These are phyloP conservation scores for Rhagonycha lutea DNA, from an alignment of 2,888 invertebrate genomes.

Conservation along the genomic window DNA sequence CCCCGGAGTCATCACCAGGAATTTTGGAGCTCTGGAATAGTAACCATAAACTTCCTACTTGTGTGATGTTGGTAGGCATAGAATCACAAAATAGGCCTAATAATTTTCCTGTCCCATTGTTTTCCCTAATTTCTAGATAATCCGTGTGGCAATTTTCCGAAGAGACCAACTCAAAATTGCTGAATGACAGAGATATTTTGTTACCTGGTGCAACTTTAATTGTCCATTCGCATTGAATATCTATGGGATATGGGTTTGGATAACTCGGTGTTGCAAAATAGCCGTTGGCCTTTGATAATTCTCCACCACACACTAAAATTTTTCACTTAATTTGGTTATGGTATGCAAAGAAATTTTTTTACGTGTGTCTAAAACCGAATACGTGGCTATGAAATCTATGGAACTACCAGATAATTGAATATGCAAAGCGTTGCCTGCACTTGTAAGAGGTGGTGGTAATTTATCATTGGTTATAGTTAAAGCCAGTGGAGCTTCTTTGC, in stretches of 20 bases:
- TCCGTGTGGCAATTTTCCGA: slow-evolving; percentile 81
- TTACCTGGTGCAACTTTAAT: slow-evolving; percentile 61
- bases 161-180: slow-evolving; percentile 68
- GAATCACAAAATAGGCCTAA: slow-evolving; percentile 77
- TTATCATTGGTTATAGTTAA: slow-evolving; percentile 68
- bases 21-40: slow-evolving; percentile 70
- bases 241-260: slow-evolving; percentile 71
- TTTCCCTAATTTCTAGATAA: slow-evolving; percentile 82
- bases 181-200: slow-evolving; percentile 65
- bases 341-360: slow-evolving; percentile 29
- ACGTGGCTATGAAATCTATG: slow-evolving; percentile 59
- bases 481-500: slow-evolving; percentile 65
- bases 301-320: slow-evolving; percentile 70
- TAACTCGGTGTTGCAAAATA: slow-evolving; percentile 72
- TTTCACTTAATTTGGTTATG: neutral
- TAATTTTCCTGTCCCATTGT: slow-evolving; percentile 64
- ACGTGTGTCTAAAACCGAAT: slow-evolving; percentile 63
- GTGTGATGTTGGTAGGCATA: slow-evolving; percentile 64
- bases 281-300: slow-evolving; percentile 63
- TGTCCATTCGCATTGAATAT: slow-evolving; percentile 76
- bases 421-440: slow-evolving; percentile 67
- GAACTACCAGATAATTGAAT: slow-evolving; percentile 42
- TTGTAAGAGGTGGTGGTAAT: slow-evolving; percentile 68
- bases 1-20: slow-evolving; percentile 47
- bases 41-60: slow-evolving; percentile 67